Base-by-base conservation (phyloP, 2,113 vertebrate species). In the Pogona vitticeps region DNA sequence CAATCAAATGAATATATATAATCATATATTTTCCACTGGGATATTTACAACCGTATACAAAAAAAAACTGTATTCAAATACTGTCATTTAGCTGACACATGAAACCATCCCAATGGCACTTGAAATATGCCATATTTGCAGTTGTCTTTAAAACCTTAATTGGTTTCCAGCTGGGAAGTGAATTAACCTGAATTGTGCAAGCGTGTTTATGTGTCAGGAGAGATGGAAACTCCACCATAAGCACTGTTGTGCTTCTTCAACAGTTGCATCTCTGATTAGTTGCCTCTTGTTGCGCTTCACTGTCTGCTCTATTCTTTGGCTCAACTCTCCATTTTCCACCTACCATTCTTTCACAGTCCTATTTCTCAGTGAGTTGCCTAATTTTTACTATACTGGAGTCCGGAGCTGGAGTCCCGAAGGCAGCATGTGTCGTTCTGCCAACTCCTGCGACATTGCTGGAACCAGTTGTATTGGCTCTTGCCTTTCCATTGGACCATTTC, bases 101-200 rank as follows among this genome's bases (percentile, higher is more conserved):
- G 13, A 83, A 59, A 38, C 26, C n/a, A 83, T 42, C 72, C 28
- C 6, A 73, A n/a, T 38, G 13, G 58, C 68, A 38, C 23, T 58
- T 58, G 72, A 72, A 52, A 52, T 52, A 52, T 80, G n/a, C 12
- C 52, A 71, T 42, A 31, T 78, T 78, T 71, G 63, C 63, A 58
- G n/a, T 78, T 85, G 65, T 46, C 67, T 85, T 63, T 40, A 40
- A 52, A 79, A 68, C 36, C 15, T 70, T 85, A 86, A 71, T 85
- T 85, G 73, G 21, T 85, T 76, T 14, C 46, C 78, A 71, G 84
- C 72, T 86, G 84, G 28, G 77, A 86, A 86, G 12, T 80, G 61
- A n/a, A 79, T 58, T 80, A 72, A 86, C 52, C 33, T 40, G 38
- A 28, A 61, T 20, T 59, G 33, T 72, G n/a, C 28, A 28, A 46